Conservation (phyloP, 2,888 invertebrate genomes). For the Campoplex capitator region DNA sequence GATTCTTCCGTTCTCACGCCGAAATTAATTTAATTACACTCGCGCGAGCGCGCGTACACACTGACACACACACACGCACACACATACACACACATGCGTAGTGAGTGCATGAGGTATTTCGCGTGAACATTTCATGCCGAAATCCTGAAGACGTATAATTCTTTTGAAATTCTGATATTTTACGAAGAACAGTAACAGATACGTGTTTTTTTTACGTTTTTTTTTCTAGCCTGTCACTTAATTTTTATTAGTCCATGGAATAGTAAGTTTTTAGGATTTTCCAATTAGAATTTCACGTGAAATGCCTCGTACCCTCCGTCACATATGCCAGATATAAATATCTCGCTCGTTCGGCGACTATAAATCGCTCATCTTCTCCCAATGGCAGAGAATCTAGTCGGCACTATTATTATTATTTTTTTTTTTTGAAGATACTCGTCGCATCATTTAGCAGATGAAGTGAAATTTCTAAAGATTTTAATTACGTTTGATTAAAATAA, state of each 20-base stretch:
- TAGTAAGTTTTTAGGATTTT: neutral
- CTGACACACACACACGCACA: neutral
- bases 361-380: neutral
- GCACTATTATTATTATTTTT: neutral
- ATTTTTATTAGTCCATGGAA: neutral
- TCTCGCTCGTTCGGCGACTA: constrained; percentile 7
- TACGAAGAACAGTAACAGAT: neutral
- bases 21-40: constrained; percentile 59
- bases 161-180: neutral
- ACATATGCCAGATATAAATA: neutral
- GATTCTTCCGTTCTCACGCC: neutral
- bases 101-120: neutral
- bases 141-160: neutral
- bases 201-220: neutral
- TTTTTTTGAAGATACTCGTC: neutral
- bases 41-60: neutral
- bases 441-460: neutral
- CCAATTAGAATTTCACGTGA: neutral
- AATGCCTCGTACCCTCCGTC: neutral
- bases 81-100: constrained; percentile 23
- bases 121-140: neutral
- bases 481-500: neutral
- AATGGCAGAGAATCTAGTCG: neutral
- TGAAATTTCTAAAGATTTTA: neutral
- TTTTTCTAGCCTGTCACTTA: neutral